Base-by-base conservation (phyloP, 2,888 invertebrate species). In the Malachius bipustulatus region DNA sequence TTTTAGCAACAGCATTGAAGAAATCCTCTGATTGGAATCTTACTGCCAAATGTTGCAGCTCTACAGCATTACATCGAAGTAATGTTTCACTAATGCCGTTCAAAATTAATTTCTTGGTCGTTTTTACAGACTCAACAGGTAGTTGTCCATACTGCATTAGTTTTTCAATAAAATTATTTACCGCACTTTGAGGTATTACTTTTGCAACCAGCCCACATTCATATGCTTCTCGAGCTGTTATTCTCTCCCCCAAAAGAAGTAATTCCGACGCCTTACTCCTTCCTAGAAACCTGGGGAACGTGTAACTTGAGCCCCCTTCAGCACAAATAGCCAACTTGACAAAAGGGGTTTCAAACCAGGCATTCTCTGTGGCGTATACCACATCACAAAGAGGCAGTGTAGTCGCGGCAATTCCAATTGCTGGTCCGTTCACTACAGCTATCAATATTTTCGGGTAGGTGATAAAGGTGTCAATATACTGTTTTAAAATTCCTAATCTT, bases 391-490 rank as follows among this genome's bases (percentile, higher is more conserved):
- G 66, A 0, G 79, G 81, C 33, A 89, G 65, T 6, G 82, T 77
- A 0, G 96, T 96, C 2, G 80, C 81, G 27, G 81, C 80, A 47
- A 97, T 79, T 14, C 97, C 97, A 47, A 96, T 76, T 9, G 91
- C 89, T 27, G 93, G 93, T 2, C 97, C 97, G 69, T 97, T 94
- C 0, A 96, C 79, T 38, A 93, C 65, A 9, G 82, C 84, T 42
- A 96, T 70, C 28, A 97, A 57, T 19, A 91, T 64, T 63, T 97
- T 98, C 0, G 88, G 84, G 59, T 87, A 91, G 45, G 77, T 75
- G 43, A 93, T 85, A 47, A 90, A 78, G 0, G 83, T 69, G 38
- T 71, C 66, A 2, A 91, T 70, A 63, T 82, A 82, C 4, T 71
- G 38, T 34, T 47, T 41, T 9, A 51, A 43, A 2, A 19, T 14